These are phyloP conservation scores for Gymnosoma rotundatum DNA, from an alignment of 2,888 invertebrate genomes.

Conservation along the genomic window DNA sequence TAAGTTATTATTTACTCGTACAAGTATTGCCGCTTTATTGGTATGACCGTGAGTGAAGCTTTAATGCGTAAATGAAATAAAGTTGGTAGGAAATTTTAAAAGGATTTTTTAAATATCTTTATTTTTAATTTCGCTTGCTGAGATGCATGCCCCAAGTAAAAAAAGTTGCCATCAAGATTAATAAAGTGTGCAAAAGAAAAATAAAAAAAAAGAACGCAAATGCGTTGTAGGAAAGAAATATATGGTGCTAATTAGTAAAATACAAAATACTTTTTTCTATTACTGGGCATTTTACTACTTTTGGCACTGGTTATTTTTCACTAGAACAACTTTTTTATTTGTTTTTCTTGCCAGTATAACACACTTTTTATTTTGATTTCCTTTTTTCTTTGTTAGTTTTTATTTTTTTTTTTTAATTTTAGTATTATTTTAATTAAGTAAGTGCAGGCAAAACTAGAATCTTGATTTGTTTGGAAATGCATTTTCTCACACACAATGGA, in stretches of 20 bases:
- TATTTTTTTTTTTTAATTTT: conserved; percentile 35
- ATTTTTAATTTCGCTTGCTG: conserved; percentile 52
- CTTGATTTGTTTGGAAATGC: conserved; percentile 53
- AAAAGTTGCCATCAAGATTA: conserved; percentile 35
- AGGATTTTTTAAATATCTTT: conserved; percentile 55
- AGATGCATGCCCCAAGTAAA: conserved; percentile 16
- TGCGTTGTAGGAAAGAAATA: conserved; percentile 23
- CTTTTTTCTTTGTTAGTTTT: neutral
- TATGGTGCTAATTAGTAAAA: conserved; percentile 57
- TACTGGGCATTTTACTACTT: conserved; percentile 12
- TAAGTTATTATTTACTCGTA: conserved; percentile 54
- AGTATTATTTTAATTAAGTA: conserved; percentile 65
- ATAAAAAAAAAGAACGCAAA: conserved; percentile 42
- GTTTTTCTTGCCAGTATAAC: conserved; percentile 19
- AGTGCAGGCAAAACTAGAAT: conserved; percentile 55
- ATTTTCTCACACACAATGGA: conserved; percentile 16
- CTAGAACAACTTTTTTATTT: conserved; percentile 4
- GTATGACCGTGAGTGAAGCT: neutral
- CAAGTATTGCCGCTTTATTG: conserved; percentile 29
- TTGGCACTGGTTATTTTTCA: neutral
- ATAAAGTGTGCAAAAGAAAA: conserved; percentile 1
- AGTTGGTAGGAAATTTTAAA: conserved; percentile 34
- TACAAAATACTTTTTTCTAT: conserved; percentile 23
- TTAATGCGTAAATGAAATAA: conserved; percentile 33
- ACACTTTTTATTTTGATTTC: conserved; percentile 14